Evolutionary conservation across 2,888 invertebrate species (phyloP), one percentile per base, ranked within the genome.

Genomic region (Idaea straminata): DNA sequence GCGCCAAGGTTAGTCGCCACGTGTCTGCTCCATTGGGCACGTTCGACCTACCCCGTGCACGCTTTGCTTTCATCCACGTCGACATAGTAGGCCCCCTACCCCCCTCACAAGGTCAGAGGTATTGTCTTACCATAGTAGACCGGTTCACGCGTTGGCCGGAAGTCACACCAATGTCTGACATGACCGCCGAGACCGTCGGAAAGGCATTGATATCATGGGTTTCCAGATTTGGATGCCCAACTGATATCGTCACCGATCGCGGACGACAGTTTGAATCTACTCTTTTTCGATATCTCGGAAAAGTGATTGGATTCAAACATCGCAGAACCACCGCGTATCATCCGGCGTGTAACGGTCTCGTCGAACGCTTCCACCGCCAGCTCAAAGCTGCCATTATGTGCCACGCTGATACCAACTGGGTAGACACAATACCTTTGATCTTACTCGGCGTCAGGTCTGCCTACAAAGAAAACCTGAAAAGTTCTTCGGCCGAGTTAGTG

Each of bases 171-270:
- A 65, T 72, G 4, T 64, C 64, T 0, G 78, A 86, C 63, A 85
- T 84, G n/a, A 82, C 83, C 0, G 86, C 85, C 0, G 82, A 81
- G 64, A 81, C 83, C 0, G 80, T 83, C 2, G 84, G 83, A 0
- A 62, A 68, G n/a, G 78, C 82, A 3, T 76, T 91, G 5, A 1
- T 73, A 0, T 64, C 65, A 0, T 79, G 79, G 79, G 71, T 78
- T 5, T 57, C 74, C 2, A 64, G 78, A 4, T 76, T 76, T 59
- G 78, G 77, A 83, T n/a, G n/a, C n/a, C n/a, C n/a, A n/a, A n/a
- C n/a, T n/a, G n/a, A n/a, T n/a, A n/a, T n/a, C n/a, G n/a, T n/a
- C n/a, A n/a, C n/a, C n/a, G n/a, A n/a, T n/a, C n/a, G n/a, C n/a
- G n/a, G n/a, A n/a, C n/a, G n/a, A 1, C 84, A 87, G 70, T 36